Evolutionary conservation across 2,113 vertebrate genomes (phyloP).

Genomic region (Emydocephalus ijimae): DNA sequence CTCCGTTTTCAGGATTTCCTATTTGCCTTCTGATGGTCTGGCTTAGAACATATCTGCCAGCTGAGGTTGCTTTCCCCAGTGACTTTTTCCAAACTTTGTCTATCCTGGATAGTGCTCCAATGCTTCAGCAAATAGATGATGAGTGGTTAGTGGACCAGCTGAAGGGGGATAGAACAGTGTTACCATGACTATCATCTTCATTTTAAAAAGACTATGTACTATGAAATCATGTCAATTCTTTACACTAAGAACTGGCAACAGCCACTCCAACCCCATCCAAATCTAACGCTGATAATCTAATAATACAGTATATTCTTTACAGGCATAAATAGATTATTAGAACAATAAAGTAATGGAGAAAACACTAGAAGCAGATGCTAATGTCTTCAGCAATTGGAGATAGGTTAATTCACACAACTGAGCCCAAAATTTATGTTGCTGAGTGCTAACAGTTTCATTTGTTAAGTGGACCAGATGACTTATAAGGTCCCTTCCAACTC

Average conservation of each 20-base stretch:
- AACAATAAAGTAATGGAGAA: neutral
- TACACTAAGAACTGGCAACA: neutral
- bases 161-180: neutral
- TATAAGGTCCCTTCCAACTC: no score
- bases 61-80: neutral
- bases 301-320: neutral
- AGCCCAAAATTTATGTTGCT: no score
- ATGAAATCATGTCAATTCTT: neutral
- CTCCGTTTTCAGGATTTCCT: neutral
- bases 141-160: neutral
- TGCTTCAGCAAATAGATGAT: neutral
- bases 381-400: neutral
- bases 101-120: neutral
- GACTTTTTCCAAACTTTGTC: neutral
- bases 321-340: neutral
- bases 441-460: no score
- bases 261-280: neutral
- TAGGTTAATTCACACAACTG: neutral
- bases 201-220: neutral
- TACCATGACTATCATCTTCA: neutral
- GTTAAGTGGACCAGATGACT: no score
- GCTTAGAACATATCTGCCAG: neutral
- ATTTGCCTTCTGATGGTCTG: neutral
- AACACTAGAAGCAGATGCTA: neutral
- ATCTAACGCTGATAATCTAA: neutral